Evolutionary conservation across 2,113 vertebrate genomes (phyloP), one percentile per base, ranked within the genome.

Genomic region (Felis chaus): DNA sequence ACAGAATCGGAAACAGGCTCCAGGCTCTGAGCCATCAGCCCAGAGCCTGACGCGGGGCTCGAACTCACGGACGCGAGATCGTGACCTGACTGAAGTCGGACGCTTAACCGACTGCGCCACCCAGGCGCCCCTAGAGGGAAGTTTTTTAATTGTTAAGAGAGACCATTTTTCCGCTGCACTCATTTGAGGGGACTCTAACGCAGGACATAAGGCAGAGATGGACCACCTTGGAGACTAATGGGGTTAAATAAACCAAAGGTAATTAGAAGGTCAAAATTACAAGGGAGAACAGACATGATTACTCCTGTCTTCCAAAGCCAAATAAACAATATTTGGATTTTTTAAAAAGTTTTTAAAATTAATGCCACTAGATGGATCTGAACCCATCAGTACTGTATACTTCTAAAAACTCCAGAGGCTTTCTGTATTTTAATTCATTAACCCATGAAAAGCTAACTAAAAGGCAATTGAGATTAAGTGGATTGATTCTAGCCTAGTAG

Each of bases 381-480:
- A 95, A n/a, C 16, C 33, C 55, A 45, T 94, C 48, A 86, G 12
- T 80, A 63, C 5, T n/a, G 73, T 55, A 2, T 57, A 11, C 33
- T 97, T 88, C 9, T 21, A 41, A 88, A 79, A 94, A 48, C 61
- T 74, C 55, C 16, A n/a, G 29, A 96, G 50, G 27, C 74, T 84
- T 95, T 66, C 53, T 65, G 55, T 82, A 55, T 96, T 94, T 97
- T 84, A 81, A 50, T 71, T 92, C 36, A 79, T 68, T 85, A 86
- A 73, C 48, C 61, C 15, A 69, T 68, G 31, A 79, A 87, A 63
- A 53, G 61, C 55, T 45, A 76, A 92, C 15, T 87, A n/a, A 53
- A 76, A 90, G 31, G 48, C n/a, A 87, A 2, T 66, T 45, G 41
- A 85, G 50, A 73, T 55, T 36, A 94, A 86, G 16, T 48, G 29